Evolutionary conservation across 2,888 invertebrate species (phyloP).

Genomic region (Cheilosia vernalis): DNA sequence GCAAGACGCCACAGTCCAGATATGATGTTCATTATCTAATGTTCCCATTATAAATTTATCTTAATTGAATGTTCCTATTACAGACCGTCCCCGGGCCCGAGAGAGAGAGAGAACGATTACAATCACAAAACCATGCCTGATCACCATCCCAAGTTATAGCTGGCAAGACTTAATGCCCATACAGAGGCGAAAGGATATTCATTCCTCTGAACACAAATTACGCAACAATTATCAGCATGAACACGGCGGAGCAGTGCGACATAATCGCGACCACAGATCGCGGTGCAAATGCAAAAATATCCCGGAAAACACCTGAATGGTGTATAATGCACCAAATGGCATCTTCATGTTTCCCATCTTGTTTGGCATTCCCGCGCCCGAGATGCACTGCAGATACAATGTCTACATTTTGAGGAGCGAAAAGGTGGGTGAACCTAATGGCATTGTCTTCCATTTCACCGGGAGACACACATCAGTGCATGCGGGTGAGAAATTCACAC

Average conservation of each 20-base stretch:
- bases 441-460: slow-evolving; percentile 50
- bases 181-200: slow-evolving; percentile 33
- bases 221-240: slow-evolving; percentile 75
- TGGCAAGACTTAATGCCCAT: background rate
- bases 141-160: slow-evolving; percentile 29
- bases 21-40: slow-evolving; percentile 70
- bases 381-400: background rate
- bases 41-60: slow-evolving; percentile 70
- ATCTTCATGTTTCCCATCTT: slow-evolving; percentile 60
- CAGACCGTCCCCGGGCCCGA: background rate
- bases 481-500: slow-evolving; percentile 73
- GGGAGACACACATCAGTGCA: background rate
- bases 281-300: slow-evolving; percentile 58
- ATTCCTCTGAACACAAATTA: slow-evolving; percentile 68
- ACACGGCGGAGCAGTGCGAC: slow-evolving; percentile 50
- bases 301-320: slow-evolving; percentile 71
- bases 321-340: slow-evolving; percentile 65
- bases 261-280: slow-evolving; percentile 66
- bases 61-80: slow-evolving; percentile 73
- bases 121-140: slow-evolving; percentile 66
- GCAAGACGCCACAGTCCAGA: slow-evolving; percentile 35
- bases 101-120: slow-evolving; percentile 27
- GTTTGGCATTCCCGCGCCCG: background rate
- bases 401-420: slow-evolving; percentile 21
- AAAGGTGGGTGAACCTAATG: slow-evolving; percentile 71